Percentiles rank a stretch among this genome's conserved stretches.
phyloP scores from a whole-genome alignment of 2,113 vertebrate species.

The Pteruthius melanotis region DNA sequence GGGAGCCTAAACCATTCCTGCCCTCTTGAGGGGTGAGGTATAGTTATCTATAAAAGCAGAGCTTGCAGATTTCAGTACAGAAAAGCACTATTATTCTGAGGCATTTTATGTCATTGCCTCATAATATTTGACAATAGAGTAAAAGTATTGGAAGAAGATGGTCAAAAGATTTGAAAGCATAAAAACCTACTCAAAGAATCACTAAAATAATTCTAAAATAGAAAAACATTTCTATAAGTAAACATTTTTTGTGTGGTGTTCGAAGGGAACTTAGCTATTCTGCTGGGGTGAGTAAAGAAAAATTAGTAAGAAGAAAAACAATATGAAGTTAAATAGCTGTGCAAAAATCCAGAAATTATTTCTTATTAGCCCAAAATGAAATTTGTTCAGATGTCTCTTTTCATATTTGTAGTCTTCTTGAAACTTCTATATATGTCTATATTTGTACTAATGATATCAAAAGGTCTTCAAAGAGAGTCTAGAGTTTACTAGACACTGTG shows the following conservation, averaged over 20 bases:
- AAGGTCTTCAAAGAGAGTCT: neutral
- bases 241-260: neutral
- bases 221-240: neutral
- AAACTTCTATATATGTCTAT: neutral
- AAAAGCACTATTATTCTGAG: neutral
- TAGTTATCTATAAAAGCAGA: neutral
- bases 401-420: neutral
- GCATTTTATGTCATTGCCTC: neutral
- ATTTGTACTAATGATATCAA: neutral
- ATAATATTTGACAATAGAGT: neutral
- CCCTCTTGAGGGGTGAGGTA: neutral
- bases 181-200: neutral
- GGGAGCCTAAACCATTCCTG: neutral
- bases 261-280: neutral
- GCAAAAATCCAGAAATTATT: neutral
- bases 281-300: neutral
- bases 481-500: neutral
- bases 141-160: neutral
- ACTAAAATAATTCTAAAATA: neutral
- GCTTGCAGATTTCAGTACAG: neutral
- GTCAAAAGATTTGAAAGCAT: neutral
- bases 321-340: neutral
- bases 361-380: neutral
- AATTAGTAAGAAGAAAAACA: neutral
- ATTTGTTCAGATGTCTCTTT: neutral